Evolutionary conservation across 2,888 invertebrate species (phyloP).

Genomic region (Meiosimyza platycephala): DNA sequence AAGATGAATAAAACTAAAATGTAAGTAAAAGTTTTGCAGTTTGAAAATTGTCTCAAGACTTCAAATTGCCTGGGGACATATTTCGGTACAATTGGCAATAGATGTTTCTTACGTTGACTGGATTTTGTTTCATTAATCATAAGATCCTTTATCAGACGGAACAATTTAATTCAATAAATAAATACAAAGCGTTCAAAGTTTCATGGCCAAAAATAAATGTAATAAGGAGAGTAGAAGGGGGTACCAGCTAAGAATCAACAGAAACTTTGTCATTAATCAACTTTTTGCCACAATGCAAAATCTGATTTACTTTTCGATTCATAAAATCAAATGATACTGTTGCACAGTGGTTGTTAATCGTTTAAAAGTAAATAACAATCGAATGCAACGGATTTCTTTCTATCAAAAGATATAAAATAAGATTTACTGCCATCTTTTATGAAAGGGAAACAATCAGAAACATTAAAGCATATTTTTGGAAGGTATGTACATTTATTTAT

Average conservation of each 20-base stretch:
- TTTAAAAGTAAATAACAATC: no score
- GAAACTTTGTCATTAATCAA: constrained; percentile 50
- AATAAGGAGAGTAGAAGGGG: not conserved
- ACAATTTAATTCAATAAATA: constrained; percentile 37
- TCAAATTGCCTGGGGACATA: constrained; percentile 1
- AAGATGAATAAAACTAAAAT: not conserved
- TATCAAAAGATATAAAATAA: no score
- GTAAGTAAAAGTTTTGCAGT: constrained; percentile 3
- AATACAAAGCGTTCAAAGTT: constrained; percentile 18
- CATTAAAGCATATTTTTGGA: no score
- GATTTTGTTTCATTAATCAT: constrained; percentile 36
- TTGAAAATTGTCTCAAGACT: constrained; percentile 15
- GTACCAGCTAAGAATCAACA: constrained; percentile 2
- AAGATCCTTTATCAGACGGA: constrained; percentile 14
- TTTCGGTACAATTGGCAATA: not conserved
- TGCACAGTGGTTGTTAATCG: no score
- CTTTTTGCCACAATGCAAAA: constrained; percentile 24
- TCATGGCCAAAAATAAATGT: not conserved
- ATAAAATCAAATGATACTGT: no score
- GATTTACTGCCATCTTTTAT: no score
- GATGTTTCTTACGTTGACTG: not conserved
- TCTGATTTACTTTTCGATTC: not conserved
- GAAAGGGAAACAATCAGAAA: no score
- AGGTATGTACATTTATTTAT: no score
- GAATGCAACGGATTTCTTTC: no score